Conservation (phyloP, 2,797 vertebrate species). For the Enteromius mattozi region DNA sequence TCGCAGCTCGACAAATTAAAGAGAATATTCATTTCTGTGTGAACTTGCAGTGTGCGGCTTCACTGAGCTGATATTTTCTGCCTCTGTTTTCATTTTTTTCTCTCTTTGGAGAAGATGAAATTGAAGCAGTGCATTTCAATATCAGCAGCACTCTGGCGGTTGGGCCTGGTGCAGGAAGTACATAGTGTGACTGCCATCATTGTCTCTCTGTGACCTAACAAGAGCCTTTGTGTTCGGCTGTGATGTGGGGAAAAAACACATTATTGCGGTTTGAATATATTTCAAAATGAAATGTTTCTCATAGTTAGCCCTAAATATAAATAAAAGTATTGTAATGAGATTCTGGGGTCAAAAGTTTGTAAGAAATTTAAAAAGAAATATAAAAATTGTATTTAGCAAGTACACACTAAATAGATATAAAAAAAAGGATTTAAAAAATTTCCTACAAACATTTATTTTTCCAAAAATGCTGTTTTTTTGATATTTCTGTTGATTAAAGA, state of each 20-base stretch:
- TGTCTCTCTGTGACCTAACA: conserved; percentile 49
- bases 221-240: conserved; percentile 19
- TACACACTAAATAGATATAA: not conserved
- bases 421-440: not conserved
- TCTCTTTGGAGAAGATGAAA: conserved; percentile 73
- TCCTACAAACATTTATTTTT: not conserved
- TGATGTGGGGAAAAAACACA: not conserved
- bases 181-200: conserved; percentile 54
- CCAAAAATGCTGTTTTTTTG: not conserved
- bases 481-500: not conserved
- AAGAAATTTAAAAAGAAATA: not conserved
- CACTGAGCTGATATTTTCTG: conserved; percentile 71
- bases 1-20: conserved; percentile 92
- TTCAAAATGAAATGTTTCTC: not conserved
- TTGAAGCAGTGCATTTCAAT: conserved; percentile 77
- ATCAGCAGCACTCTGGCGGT: conserved; percentile 74
- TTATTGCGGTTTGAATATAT: not conserved
- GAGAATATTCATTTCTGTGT: conserved; percentile 94
- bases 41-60: conserved; percentile 85
- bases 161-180: conserved; percentile 65
- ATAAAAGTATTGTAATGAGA: not conserved
- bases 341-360: not conserved
- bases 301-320: not conserved
- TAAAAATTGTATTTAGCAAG: not conserved
- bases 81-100: conserved; percentile 56